These are phyloP conservation scores for Phocides pigmalion DNA, from an alignment of 1,140 invertebrate species.

Conservation along the genomic window DNA sequence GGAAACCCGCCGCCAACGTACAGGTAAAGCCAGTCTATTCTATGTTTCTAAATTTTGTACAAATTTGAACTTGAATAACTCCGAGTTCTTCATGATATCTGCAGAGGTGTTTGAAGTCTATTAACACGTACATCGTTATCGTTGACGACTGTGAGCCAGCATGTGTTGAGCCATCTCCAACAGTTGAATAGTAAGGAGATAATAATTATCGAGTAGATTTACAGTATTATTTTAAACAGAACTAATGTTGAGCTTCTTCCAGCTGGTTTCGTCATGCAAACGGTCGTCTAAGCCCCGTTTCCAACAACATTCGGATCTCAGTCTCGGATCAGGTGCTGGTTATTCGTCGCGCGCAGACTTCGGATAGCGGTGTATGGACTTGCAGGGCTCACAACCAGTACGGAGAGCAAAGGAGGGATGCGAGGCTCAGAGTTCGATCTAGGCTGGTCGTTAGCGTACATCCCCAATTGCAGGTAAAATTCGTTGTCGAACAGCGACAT, in stretches of 20 bases:
- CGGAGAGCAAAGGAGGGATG: slow-evolving; percentile 85
- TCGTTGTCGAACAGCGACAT: too few species aligned
- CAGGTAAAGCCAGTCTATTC: slow-evolving; percentile 73
- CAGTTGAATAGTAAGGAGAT: too few species aligned
- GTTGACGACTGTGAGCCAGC: too few species aligned
- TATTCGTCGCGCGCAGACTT: slow-evolving; percentile 86
- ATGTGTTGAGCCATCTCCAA: too few species aligned
- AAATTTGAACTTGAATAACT: too few species aligned
- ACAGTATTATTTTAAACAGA: too few species aligned
- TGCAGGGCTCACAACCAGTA: slow-evolving; percentile 86
- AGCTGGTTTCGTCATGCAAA: slow-evolving; percentile 87
- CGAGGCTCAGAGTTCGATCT: slow-evolving; percentile 82
- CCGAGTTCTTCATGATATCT: too few species aligned
- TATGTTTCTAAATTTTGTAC: too few species aligned
- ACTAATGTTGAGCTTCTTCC: slow-evolving; percentile 18
- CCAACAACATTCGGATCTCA: slow-evolving; percentile 85
- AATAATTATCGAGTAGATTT: too few species aligned
- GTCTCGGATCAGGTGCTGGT: slow-evolving; percentile 87
- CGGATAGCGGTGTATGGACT: slow-evolving; percentile 88
- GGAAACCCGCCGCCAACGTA: slow-evolving; percentile 89
- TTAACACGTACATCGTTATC: too few species aligned
- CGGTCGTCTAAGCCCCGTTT: slow-evolving; percentile 86
- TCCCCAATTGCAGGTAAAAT: slow-evolving; percentile 81
- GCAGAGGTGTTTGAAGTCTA: too few species aligned
- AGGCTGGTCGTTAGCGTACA: slow-evolving; percentile 84